These are phyloP conservation scores for Nicator chloris DNA, from an alignment of 2,113 vertebrate genomes.

Conservation along the genomic window DNA sequence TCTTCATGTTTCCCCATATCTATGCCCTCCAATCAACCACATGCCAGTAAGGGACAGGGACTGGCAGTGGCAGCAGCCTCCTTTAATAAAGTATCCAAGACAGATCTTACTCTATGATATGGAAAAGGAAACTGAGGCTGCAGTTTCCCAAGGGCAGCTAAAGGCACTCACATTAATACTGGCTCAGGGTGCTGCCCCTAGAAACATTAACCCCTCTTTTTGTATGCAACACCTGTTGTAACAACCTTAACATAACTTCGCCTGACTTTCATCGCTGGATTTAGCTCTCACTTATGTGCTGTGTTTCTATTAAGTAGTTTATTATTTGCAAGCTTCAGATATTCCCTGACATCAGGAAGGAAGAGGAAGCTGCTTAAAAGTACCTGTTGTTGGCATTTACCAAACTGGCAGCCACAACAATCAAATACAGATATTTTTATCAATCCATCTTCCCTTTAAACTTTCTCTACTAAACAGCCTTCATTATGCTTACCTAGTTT, in stretches of 20 bases:
- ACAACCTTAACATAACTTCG: background rate
- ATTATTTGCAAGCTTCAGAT: background rate
- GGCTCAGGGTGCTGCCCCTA: background rate
- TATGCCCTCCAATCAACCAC: background rate
- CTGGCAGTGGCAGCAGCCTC: background rate
- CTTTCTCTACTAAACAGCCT: background rate
- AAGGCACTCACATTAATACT: accelerated
- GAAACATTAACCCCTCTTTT: background rate
- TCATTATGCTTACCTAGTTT: constrained; percentile 81
- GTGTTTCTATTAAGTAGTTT: background rate
- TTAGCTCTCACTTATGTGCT: background rate
- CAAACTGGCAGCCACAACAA: background rate
- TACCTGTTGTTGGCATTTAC: background rate
- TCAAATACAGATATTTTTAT: background rate
- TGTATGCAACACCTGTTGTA: background rate
- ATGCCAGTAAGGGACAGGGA: background rate
- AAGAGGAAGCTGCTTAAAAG: background rate
- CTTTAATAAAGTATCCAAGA: background rate
- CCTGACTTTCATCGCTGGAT: background rate
- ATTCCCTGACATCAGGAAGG: background rate
- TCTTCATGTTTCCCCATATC: background rate
- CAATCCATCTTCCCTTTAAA: background rate
- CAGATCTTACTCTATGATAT: background rate
- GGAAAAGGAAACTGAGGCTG: background rate
- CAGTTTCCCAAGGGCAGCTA: background rate